phyloP scores from a whole-genome alignment of 2,113 vertebrate genomes.

The Pachycephala philippinensis region DNA sequence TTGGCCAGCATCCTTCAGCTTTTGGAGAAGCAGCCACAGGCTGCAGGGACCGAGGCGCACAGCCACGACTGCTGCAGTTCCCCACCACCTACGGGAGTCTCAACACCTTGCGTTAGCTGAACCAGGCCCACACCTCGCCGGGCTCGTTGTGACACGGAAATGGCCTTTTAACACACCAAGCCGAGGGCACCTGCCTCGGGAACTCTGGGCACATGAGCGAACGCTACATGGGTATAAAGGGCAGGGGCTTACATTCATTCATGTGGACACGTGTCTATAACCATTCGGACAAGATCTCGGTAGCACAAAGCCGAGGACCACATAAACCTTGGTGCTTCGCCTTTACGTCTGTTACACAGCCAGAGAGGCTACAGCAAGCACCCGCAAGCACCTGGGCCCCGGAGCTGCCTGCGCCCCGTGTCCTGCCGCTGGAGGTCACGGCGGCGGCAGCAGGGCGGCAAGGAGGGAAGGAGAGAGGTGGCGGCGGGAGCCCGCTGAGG shows the following conservation, averaged over 20 bases:
- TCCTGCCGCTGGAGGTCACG: not conserved
- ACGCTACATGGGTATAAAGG: rapidly evolving
- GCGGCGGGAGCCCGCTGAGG: not conserved
- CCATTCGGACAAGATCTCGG: no score
- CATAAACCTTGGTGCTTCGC: rapidly evolving
- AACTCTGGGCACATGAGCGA: rapidly evolving
- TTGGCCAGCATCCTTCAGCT: rapidly evolving
- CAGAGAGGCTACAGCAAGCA: not conserved
- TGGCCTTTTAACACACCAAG: not conserved
- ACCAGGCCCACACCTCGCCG: no score
- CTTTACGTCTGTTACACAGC: not conserved
- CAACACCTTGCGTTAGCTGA: rapidly evolving
- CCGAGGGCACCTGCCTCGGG: not conserved
- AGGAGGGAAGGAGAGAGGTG: rapidly evolving
- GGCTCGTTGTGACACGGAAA: rapidly evolving
- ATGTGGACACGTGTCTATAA: no score
- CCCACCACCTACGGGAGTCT: not conserved
- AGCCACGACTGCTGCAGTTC: rapidly evolving
- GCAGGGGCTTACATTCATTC: not conserved
- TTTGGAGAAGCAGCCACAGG: not conserved
- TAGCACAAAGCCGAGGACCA: not conserved
- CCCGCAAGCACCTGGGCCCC: not conserved
- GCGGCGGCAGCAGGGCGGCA: no score
- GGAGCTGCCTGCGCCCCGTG: not conserved
- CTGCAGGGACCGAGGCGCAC: rapidly evolving